A percentile compares a stretch with the other conserved stretches of the same genome.
phyloP scores from a whole-genome alignment of 2,113 vertebrate genomes.

The Numenius arquata region DNA sequence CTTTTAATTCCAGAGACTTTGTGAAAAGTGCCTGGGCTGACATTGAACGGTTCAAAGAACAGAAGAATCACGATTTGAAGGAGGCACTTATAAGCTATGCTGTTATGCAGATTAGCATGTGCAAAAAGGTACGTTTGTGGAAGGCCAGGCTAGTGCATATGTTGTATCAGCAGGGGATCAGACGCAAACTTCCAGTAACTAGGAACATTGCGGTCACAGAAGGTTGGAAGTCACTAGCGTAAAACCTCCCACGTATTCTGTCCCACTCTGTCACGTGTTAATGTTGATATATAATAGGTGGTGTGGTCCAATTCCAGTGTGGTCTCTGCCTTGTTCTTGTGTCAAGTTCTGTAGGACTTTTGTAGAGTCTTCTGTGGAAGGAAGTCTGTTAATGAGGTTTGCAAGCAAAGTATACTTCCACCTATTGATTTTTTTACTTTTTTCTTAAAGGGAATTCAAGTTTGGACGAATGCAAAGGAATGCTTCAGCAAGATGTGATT shows the following conservation, averaged over 20 bases:
- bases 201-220: not conserved
- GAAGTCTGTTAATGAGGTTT: not conserved
- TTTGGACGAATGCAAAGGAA: slow-evolving; percentile 96
- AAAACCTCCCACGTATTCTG: not conserved
- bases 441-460: slow-evolving; percentile 87
- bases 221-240: not conserved
- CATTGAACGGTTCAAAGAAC: slow-evolving; percentile 92
- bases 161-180: not conserved
- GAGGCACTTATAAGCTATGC: slow-evolving; percentile 96
- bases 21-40: slow-evolving; percentile 91
- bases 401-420: not conserved
- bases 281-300: not conserved
- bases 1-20: slow-evolving; percentile 84
- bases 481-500: slow-evolving; percentile 95
- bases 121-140: slow-evolving; percentile 87
- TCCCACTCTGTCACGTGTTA: not conserved
- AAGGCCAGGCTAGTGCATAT: not conserved
- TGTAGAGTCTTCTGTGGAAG: not conserved
- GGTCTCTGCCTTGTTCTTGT: not conserved
- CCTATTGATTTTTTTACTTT: not conserved
- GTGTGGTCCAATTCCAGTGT: not conserved
- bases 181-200: not conserved
- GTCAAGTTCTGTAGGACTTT: not conserved
- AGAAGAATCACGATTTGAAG: slow-evolving; percentile 91
- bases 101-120: slow-evolving; percentile 98